These are phyloP conservation scores for Danio jaintianensis DNA, from an alignment of 2,797 vertebrate species.

Conservation along the genomic window DNA sequence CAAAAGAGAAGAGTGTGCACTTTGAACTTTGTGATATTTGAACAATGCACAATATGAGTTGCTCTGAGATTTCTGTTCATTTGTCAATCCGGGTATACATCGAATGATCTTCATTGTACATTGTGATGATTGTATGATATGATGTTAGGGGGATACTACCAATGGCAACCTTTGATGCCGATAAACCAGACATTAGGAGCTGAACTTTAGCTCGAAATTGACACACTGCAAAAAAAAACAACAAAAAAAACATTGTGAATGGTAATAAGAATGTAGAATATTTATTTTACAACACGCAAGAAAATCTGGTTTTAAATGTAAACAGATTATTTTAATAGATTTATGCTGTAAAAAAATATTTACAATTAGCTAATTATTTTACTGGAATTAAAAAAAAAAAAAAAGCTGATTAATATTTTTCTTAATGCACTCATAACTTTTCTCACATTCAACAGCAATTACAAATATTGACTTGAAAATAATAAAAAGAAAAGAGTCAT, in stretches of 20 bases:
- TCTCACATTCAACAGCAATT: neutral
- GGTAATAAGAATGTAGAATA: neutral
- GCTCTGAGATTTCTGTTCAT: neutral
- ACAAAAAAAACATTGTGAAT: neutral
- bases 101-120: neutral
- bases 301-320: neutral
- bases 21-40: neutral
- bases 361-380: neutral
- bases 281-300: neutral
- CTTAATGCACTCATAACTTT: neutral
- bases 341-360: neutral
- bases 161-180: neutral
- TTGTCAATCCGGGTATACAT: slow-evolving; percentile 10
- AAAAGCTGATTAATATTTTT: neutral
- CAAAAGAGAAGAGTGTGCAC: neutral
- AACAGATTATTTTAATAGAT: neutral
- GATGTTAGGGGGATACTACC: neutral
- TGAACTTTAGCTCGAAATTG: neutral
- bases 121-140: neutral
- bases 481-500: neutral
- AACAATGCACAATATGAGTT: neutral
- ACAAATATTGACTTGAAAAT: neutral
- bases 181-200: neutral
- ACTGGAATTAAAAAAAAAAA: neutral
- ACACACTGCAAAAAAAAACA: neutral